Conservation (phyloP, 2,888 invertebrate genomes). For the Acholoe squamosa region DNA sequence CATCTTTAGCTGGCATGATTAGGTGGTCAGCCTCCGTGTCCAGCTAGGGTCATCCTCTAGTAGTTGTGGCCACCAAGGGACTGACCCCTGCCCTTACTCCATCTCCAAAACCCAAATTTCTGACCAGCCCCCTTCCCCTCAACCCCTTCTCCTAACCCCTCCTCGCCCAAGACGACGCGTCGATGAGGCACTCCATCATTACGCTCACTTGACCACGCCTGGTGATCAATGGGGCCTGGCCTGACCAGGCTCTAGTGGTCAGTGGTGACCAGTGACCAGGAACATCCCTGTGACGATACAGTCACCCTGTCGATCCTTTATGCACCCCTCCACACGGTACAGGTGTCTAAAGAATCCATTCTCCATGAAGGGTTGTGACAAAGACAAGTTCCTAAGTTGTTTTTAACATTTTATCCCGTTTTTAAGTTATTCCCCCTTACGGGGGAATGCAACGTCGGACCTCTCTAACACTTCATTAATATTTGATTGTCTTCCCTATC, state of each 20-base stretch:
- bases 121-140: not conserved
- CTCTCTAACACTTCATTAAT: no score
- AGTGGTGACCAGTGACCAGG: not conserved
- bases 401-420: no score
- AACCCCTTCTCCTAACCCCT: not conserved
- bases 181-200: not conserved
- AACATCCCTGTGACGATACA: not conserved
- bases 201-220: constrained; percentile 16
- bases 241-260: not conserved
- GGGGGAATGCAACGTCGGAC: no score
- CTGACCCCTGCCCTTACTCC: not conserved
- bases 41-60: not conserved
- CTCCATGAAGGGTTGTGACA: no score
- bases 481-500: no score
- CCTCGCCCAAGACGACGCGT: not conserved
- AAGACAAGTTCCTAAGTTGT: no score
- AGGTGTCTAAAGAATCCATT: no score
- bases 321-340: no score
- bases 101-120: no score
- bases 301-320: no score
- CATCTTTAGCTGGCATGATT: constrained; percentile 7
- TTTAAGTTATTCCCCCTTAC: no score
- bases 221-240: constrained; percentile 2
- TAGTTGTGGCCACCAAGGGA: not conserved
- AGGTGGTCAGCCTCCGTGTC: not conserved